These are phyloP conservation scores for Dendrocincla tyrannina DNA, from an alignment of 2,797 vertebrate genomes.

Conservation along the genomic window DNA sequence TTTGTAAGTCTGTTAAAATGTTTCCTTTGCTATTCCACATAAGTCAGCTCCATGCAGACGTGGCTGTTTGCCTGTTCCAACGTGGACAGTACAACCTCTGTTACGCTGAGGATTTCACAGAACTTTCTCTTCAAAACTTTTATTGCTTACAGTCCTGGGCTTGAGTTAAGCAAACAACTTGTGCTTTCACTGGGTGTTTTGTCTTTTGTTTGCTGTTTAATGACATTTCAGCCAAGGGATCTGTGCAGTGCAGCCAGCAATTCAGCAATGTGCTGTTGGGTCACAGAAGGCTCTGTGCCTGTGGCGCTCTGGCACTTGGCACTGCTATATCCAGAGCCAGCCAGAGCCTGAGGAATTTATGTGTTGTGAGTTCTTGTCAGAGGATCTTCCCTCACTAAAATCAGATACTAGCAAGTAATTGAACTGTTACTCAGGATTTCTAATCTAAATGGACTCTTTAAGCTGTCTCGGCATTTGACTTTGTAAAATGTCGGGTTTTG, in stretches of 20 bases:
- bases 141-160: neutral
- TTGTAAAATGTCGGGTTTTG: neutral
- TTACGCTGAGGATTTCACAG: neutral
- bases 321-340: neutral
- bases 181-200: neutral
- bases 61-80: neutral
- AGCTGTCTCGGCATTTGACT: neutral
- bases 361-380: neutral
- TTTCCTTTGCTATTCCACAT: neutral
- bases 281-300: neutral
- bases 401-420: neutral
- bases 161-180: neutral
- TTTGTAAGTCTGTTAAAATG: neutral
- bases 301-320: slow-evolving; percentile 8
- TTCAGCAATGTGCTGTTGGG: neutral
- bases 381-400: neutral
- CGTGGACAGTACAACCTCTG: neutral
- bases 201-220: neutral
- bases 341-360: neutral
- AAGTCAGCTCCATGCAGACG: neutral
- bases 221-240: neutral
- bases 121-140: slow-evolving; percentile 1
- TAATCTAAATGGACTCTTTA: neutral
- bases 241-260: neutral
- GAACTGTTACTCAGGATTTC: neutral